Conservation (phyloP, 2,888 invertebrate genomes). For the Hoplodrina ambigua region DNA sequence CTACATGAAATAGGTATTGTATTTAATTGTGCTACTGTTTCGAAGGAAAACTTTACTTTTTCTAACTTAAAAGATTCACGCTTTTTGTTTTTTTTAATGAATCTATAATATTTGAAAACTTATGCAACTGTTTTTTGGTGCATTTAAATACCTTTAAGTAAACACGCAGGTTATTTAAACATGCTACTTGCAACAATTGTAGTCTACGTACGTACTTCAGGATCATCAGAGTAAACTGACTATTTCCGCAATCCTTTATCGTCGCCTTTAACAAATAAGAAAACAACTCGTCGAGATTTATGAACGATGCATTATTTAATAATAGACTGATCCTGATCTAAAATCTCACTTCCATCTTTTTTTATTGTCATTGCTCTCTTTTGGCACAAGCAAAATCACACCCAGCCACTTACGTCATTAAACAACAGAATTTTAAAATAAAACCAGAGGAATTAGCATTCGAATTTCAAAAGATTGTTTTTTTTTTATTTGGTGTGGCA, state of each 20-base stretch:
- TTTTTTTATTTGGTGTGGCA: slow-evolving; percentile 51
- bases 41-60: too few species aligned
- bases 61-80: too few species aligned
- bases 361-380: slow-evolving; percentile 31
- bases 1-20: too few species aligned
- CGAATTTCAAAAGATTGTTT: slow-evolving; percentile 63
- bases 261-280: slow-evolving; percentile 38
- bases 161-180: slow-evolving; percentile 13
- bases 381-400: slow-evolving; percentile 57
- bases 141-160: neutral
- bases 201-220: slow-evolving; percentile 9
- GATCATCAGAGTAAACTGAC: slow-evolving; percentile 55
- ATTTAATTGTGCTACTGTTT: too few species aligned
- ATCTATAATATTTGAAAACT: too few species aligned
- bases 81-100: too few species aligned
- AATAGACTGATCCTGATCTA: slow-evolving; percentile 22
- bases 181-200: slow-evolving; percentile 23
- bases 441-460: slow-evolving; percentile 64
- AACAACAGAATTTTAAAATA: slow-evolving; percentile 65
- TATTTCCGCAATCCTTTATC: slow-evolving; percentile 54
- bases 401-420: slow-evolving; percentile 81
- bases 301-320: slow-evolving; percentile 55
- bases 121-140: too few species aligned
- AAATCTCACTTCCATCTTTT: slow-evolving; percentile 37
- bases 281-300: slow-evolving; percentile 52